phyloP scores from a whole-genome alignment of 2,113 vertebrate genomes.

The Atherinomorus stipes region DNA sequence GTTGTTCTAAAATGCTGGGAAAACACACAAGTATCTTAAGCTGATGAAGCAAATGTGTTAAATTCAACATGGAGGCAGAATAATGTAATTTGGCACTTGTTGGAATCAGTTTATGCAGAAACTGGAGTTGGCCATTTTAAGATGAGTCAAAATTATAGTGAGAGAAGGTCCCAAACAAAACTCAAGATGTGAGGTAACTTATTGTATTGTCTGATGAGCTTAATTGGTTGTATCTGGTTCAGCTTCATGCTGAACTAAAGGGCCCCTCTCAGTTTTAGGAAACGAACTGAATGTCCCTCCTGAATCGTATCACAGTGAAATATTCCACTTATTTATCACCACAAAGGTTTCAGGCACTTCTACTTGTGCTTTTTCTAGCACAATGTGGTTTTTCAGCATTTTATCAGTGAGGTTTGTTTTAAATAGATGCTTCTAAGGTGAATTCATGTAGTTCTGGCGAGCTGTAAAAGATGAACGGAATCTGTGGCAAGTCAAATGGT shows the following conservation, averaged over 20 bases:
- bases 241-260: conserved; percentile 17
- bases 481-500: background rate
- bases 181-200: conserved; percentile 1
- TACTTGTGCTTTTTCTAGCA: background rate
- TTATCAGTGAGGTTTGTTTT: background rate
- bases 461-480: background rate
- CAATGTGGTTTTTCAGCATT: background rate
- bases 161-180: background rate
- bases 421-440: background rate
- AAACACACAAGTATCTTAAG: background rate
- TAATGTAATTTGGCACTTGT: background rate
- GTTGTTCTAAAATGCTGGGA: conserved; percentile 7
- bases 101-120: background rate
- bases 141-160: background rate
- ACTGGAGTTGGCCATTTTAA: background rate
- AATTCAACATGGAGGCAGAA: background rate
- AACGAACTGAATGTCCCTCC: conserved; percentile 30
- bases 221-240: too few species aligned
- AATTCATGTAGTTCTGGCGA: background rate
- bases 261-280: conserved; percentile 5
- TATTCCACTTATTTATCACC: background rate
- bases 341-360: conserved; percentile 10
- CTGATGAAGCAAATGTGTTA: background rate
- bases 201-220: background rate
- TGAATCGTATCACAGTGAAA: conserved; percentile 3